Conservation (phyloP, 2,888 invertebrate species). For the Isoperla grammatica region DNA sequence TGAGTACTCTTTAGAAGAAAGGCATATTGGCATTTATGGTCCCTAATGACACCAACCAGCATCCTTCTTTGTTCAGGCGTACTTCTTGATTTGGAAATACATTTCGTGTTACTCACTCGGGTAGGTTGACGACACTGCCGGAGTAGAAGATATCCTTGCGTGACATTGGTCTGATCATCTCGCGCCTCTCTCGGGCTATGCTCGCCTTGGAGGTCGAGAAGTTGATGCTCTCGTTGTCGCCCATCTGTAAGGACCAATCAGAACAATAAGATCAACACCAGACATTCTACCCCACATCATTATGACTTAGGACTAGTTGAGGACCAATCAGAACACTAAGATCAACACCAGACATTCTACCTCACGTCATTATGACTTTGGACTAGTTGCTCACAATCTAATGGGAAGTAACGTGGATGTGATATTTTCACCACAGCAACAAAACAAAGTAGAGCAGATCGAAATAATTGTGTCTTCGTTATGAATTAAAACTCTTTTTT, state of each 20-base stretch:
- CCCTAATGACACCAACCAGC: no score
- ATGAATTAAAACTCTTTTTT: no score
- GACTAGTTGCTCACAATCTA: no score
- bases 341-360: not conserved
- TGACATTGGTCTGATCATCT: slow-evolving; percentile 84
- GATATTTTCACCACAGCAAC: no score
- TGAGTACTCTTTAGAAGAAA: no score
- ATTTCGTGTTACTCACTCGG: slow-evolving; percentile 62
- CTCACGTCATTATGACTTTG: not conserved
- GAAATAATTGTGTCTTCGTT: no score
- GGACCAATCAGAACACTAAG: not conserved
- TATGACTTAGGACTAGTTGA: not conserved
- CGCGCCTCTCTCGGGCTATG: slow-evolving; percentile 47
- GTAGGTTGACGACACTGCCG: slow-evolving; percentile 88
- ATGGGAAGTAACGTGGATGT: no score
- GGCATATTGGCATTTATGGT: no score
- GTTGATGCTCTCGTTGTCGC: slow-evolving; percentile 64
- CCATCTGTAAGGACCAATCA: slow-evolving; percentile 40
- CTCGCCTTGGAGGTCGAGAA: slow-evolving; percentile 59
- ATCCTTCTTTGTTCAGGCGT: no score
- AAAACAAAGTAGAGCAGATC: no score
- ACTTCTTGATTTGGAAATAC: no score
- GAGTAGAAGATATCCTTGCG: slow-evolving; percentile 97
- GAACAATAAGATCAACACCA: not conserved
- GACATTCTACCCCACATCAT: not conserved